phyloP scores from a whole-genome alignment of 2,113 vertebrate genomes.

The Mystacornis crossleyi region DNA sequence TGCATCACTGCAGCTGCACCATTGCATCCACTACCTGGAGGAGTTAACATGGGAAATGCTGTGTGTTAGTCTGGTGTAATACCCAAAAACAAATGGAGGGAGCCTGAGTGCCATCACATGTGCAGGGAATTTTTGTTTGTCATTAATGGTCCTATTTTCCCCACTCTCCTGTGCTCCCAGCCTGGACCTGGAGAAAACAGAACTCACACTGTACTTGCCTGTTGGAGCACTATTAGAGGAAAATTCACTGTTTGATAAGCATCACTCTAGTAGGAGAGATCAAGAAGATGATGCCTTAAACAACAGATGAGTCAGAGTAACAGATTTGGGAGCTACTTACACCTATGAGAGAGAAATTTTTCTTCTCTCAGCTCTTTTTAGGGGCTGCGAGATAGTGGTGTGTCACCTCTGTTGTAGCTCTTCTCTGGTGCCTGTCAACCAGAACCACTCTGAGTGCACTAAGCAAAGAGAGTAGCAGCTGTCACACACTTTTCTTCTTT shows the following conservation, averaged over 20 bases:
- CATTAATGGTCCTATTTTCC: background rate
- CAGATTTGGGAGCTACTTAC: background rate
- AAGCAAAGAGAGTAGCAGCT: background rate
- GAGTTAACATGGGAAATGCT: background rate
- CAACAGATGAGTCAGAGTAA: background rate
- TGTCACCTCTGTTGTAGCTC: background rate
- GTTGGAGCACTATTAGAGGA: background rate
- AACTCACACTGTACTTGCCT: background rate
- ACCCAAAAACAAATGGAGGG: background rate
- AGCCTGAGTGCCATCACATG: background rate
- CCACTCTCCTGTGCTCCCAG: background rate
- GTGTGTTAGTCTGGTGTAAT: background rate
- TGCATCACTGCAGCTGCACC: background rate
- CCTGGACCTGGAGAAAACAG: background rate
- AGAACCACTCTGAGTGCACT: background rate
- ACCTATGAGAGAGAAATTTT: background rate
- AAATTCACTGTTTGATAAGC: background rate
- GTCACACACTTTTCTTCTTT: background rate
- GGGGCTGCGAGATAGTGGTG: background rate
- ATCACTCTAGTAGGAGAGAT: background rate
- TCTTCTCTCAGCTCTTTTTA: background rate
- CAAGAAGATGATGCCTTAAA: background rate
- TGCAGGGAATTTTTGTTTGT: background rate
- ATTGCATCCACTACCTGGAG: background rate
- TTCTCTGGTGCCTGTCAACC: background rate